These are phyloP conservation scores for Phyllotis vaccarum DNA, from an alignment of 2,797 vertebrate species.

Conservation along the genomic window DNA sequence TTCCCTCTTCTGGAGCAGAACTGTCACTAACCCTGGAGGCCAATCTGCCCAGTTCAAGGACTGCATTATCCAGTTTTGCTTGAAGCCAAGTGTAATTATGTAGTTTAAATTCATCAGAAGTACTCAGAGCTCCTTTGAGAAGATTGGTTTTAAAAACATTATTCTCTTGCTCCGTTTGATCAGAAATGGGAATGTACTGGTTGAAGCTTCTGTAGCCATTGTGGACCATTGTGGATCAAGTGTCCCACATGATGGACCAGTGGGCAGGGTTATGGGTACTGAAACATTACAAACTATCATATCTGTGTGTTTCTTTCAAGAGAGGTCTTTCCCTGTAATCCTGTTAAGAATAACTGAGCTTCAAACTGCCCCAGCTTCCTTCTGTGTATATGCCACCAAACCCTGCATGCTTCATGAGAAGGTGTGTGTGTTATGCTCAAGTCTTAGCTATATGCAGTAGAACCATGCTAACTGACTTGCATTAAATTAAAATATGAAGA, in stretches of 20 bases:
- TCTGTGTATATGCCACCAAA: background rate
- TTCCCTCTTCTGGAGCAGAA: slow-evolving; percentile 19
- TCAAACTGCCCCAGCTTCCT: background rate
- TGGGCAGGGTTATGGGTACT: background rate
- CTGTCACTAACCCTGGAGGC: background rate
- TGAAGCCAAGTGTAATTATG: background rate
- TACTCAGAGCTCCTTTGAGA: background rate
- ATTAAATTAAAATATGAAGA: slow-evolving; percentile 59
- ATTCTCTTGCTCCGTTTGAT: background rate
- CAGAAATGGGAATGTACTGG: background rate
- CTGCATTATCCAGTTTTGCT: background rate
- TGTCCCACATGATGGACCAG: background rate
- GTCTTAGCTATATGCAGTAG: slow-evolving; percentile 1
- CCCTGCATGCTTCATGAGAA: background rate
- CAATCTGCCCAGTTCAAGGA: background rate
- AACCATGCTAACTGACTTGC: slow-evolving; percentile 34
- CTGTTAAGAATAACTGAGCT: background rate
- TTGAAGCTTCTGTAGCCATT: background rate
- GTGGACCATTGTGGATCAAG: background rate
- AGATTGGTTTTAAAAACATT: slow-evolving; percentile 2
- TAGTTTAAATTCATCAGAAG: slow-evolving; percentile 7
- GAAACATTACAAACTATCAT: background rate
- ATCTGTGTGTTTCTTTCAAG: background rate
- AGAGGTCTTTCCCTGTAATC: background rate
- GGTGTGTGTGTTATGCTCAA: background rate